Conservation (phyloP, 2,888 invertebrate species). For the Sarcophaga variegata region DNA sequence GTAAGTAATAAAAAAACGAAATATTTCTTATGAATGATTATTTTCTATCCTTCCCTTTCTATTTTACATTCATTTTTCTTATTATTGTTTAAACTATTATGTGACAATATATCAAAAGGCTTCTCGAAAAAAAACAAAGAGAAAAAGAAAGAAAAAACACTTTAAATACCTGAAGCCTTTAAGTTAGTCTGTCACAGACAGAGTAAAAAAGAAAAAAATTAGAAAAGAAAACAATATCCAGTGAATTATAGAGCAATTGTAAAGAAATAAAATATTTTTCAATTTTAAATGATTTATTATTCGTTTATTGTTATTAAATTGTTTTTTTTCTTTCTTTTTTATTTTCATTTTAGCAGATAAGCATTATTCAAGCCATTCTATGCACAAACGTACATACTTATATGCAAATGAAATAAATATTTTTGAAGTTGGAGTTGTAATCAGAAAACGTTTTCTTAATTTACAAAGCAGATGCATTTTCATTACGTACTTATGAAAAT, state of each 20-base stretch:
- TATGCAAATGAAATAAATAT: no score
- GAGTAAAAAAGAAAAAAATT: background rate
- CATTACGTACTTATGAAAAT: no score
- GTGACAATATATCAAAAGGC: constrained; percentile 60
- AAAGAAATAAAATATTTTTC: background rate
- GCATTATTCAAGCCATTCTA: no score
- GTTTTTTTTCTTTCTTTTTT: background rate
- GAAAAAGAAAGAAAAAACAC: background rate
- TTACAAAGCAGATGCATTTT: no score
- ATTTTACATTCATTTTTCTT: background rate
- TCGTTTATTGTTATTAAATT: background rate
- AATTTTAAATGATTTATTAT: constrained; percentile 29
- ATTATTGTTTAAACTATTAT: constrained; percentile 46
- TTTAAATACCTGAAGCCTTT: constrained; percentile 11
- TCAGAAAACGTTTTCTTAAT: no score
- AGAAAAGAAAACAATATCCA: background rate
- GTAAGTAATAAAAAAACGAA: constrained; percentile 5
- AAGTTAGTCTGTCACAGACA: constrained; percentile 18
- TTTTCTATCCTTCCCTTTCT: background rate
- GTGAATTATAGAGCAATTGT: constrained; percentile 14
- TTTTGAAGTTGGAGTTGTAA: no score
- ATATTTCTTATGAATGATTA: background rate
- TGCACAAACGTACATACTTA: no score
- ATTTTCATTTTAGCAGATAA: no score
- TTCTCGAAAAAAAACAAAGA: background rate